Evolutionary conservation across 2,888 invertebrate genomes (phyloP).

Genomic region (Stenotaenia linearis): DNA sequence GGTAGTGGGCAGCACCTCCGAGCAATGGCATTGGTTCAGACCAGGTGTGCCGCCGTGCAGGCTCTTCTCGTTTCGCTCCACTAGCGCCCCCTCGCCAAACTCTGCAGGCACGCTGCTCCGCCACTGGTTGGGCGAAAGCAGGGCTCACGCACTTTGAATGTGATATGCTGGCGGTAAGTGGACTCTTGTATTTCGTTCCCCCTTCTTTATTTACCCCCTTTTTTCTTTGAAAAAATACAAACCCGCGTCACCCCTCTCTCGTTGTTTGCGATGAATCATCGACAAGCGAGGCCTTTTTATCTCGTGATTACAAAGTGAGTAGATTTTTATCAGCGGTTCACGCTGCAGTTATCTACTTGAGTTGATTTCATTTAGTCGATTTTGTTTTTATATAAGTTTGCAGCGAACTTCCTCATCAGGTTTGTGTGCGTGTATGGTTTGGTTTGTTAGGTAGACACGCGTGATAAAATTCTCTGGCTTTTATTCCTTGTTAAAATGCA

Average conservation of each 20-base stretch:
- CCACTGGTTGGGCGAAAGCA: slow-evolving; percentile 27
- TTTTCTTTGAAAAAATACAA: background rate
- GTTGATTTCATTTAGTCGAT: background rate
- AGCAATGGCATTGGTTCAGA: slow-evolving; percentile 28
- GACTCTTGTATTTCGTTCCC: slow-evolving; percentile 2
- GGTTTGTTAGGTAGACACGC: slow-evolving; percentile 15
- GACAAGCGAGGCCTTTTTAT: background rate
- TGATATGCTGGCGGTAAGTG: slow-evolving; percentile 33
- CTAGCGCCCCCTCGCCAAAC: slow-evolving; percentile 28
- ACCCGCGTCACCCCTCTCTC: background rate
- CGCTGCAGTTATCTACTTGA: background rate
- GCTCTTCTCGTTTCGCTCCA: slow-evolving; percentile 27
- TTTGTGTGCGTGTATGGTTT: slow-evolving; percentile 1
- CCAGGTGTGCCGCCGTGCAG: slow-evolving; percentile 21
- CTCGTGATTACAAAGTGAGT: background rate
- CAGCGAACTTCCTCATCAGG: slow-evolving; percentile 11
- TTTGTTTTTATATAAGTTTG: background rate
- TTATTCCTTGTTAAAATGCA: slow-evolving; percentile 15
- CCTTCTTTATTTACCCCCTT: background rate
- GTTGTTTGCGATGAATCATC: background rate
- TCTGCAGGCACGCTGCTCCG: slow-evolving; percentile 27
- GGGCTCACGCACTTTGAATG: slow-evolving; percentile 28
- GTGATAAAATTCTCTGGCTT: slow-evolving; percentile 15
- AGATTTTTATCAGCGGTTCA: background rate
- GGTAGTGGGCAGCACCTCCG: slow-evolving; percentile 24